Base-by-base conservation (phyloP, 2,888 invertebrate genomes). In the Trichogramma dendrolimi region DNA sequence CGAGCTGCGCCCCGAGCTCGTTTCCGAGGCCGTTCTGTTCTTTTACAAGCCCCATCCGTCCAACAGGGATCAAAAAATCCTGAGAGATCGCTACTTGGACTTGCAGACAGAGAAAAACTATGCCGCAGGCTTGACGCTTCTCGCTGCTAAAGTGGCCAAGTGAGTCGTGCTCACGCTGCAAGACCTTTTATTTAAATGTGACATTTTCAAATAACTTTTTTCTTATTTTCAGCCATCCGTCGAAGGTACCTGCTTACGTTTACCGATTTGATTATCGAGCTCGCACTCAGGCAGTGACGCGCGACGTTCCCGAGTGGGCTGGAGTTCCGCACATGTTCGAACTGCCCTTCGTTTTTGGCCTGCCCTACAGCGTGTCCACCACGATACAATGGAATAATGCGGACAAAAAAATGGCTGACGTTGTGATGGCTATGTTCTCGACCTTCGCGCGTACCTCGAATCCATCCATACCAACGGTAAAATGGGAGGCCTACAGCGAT, bases 281-380 rank as follows among this genome's bases (percentile, higher is more conserved):
- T 0, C 84, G 84, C 70, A 89, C 90, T 0, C 80, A 82, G 54
- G 81, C 83, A 41, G 87, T 85, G 4, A 83, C 84, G 52, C 85
- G 85, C 42, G 86, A 86, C 56, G 82, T 91, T 40, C 89, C 91
- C 0, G 85, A 85, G 52, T 92, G 92, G 91, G 85, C 90, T 0
- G 85, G 86, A 14, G 91, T 92, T 0, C 91, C 92, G 1, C 91
- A 92, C 75, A 87, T 90, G 76, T 91, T 87, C 69, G 92, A 92
- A 76, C 82, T 92, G 66, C 87, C 91, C 55, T 91, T 90, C 74
- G 84, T 90, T 5, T 92, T 91, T 84, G 92, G 92, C 1, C 82
- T 92, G 71, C 92, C 92, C 0, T 87, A 89, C 75, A 83, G 84
- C 67, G 80, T 83, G 56, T 81, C 82, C 42, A 68, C 71, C 14